Base-by-base conservation (phyloP, 2,797 vertebrate species). In the Erpetoichthys calabaricus region DNA sequence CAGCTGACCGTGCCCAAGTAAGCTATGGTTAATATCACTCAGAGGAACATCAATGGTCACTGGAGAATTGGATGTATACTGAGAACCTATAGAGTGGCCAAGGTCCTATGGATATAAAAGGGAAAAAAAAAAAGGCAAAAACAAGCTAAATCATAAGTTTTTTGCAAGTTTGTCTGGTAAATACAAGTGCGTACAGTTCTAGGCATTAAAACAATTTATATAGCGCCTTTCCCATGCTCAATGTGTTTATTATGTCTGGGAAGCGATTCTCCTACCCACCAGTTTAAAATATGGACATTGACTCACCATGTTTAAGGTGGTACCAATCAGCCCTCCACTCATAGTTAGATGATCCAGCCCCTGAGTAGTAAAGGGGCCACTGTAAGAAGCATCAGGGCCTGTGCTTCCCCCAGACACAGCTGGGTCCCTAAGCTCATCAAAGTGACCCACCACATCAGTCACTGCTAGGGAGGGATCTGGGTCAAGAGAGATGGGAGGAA, bases 11-110 rank as follows among this genome's bases (percentile, higher is more conserved):
- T 90, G 88, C 2, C 85, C 84, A 70, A 92, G 73, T 46, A 95
- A 68, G 56, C 84, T 68, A 42, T 89, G 86, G 69, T 83, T 81
- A 77, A 92, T 87, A 70, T 92, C 89, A 1, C 80, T 75, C 71
- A 94, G 80, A 0, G 89, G 87, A 53, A 92, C 89, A 1, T 92
- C 89, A n/a, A 95, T 95, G 70, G 91, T 90, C 68, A 93, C 88
- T 0, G 89, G 88, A 8, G 91, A 91, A 2, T 89, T 90, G 80
- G 86, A 85, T 55, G 83, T 85, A 71, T 92, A 92, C 72, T 91
- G 89, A 4, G 89, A 90, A 53, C 86, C 84, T 62, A 94, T 88
- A 47, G 89, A 84, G 62, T 91, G 90, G 2, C 88, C 84, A 46
- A 92, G 81, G 63, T 92, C 91, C 91, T 92, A 69, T 3, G 5